phyloP scores from a whole-genome alignment of 2,113 vertebrate genomes.

The Hippopotamus amphibius region DNA sequence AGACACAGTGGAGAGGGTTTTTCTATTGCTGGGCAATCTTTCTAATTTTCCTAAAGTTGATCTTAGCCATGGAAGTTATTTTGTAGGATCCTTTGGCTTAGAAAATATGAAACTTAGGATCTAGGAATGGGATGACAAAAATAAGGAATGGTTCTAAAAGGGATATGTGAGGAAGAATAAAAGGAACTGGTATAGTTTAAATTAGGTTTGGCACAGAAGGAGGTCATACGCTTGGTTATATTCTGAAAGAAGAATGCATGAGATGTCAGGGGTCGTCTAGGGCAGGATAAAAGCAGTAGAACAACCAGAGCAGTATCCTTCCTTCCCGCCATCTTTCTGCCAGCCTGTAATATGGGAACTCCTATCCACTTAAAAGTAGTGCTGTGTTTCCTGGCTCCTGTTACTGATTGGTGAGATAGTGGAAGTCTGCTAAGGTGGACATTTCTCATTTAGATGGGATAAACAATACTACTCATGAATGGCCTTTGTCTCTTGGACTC shows the following conservation, averaged over 20 bases:
- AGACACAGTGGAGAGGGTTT: background rate
- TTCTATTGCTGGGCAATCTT: constrained; percentile 6
- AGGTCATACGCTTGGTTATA: background rate
- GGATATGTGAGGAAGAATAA: background rate
- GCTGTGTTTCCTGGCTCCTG: background rate
- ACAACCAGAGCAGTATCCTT: background rate
- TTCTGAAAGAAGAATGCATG: background rate
- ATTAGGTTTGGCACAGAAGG: background rate
- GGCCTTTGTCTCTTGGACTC: background rate
- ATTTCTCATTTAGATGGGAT: background rate
- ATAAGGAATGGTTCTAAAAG: background rate
- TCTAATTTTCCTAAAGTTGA: background rate
- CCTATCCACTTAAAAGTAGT: background rate
- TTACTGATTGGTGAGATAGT: background rate
- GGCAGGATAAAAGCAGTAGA: background rate
- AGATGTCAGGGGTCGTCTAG: background rate
- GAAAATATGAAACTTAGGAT: constrained; percentile 20
- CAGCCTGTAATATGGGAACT: background rate
- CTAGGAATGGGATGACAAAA: background rate
- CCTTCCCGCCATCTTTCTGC: background rate
- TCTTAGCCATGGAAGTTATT: background rate
- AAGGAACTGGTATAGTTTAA: background rate
- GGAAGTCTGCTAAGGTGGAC: background rate
- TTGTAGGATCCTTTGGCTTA: background rate
- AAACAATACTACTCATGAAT: background rate